These are phyloP conservation scores for Gallinago undulata DNA, from an alignment of 2,113 vertebrate genomes.

Conservation along the genomic window DNA sequence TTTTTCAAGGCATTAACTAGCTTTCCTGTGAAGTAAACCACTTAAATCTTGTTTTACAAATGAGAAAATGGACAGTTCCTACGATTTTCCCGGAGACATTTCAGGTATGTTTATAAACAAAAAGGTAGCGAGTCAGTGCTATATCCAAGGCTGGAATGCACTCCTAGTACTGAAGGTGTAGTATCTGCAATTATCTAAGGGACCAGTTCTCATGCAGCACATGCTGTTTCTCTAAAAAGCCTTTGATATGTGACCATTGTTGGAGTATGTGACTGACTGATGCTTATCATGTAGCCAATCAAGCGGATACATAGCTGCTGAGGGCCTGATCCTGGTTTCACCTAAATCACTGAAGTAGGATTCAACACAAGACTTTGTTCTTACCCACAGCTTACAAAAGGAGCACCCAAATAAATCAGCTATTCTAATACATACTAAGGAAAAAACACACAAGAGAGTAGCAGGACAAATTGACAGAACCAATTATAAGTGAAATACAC, in stretches of 20 bases:
- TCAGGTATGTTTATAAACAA: background rate
- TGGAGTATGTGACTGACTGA: background rate
- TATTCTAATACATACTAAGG: background rate
- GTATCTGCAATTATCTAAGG: background rate
- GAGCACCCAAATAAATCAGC: background rate
- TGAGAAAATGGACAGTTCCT: background rate
- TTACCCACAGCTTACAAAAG: background rate
- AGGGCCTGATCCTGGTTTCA: background rate
- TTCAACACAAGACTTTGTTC: background rate
- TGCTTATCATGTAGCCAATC: background rate
- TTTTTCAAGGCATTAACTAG: background rate
- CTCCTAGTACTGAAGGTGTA: background rate
- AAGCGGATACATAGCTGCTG: fast-evolving
- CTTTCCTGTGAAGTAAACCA: background rate
- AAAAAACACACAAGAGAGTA: background rate
- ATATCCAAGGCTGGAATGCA: background rate
- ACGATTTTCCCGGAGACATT: background rate
- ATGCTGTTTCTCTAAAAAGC: background rate
- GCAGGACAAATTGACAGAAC: background rate
- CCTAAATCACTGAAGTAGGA: background rate
- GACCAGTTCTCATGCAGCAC: background rate
- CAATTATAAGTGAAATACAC: background rate
- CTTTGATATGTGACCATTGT: background rate
- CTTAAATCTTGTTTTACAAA: background rate
- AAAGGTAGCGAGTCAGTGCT: fast-evolving